phyloP scores from a whole-genome alignment of 1,140 invertebrate species.

The Drosophila parabipectinata region DNA sequence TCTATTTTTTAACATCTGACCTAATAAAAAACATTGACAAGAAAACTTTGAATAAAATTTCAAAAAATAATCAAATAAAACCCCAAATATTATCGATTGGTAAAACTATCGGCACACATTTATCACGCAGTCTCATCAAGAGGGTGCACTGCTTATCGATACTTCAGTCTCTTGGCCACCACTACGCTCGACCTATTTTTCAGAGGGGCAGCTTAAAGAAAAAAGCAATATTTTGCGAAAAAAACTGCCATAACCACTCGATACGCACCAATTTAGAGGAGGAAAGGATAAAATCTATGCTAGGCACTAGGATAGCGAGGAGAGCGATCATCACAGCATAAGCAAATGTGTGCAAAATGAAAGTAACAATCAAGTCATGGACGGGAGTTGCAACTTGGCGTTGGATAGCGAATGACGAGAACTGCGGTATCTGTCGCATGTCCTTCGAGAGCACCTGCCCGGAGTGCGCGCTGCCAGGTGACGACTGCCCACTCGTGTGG shows the following conservation, averaged over 20 bases:
- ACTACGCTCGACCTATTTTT: slow-evolving; percentile 69
- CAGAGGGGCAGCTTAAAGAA: slow-evolving; percentile 43
- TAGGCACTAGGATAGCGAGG: slow-evolving; percentile 13
- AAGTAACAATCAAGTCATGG: slow-evolving; percentile 87
- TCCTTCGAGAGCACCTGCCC: slow-evolving; percentile 98
- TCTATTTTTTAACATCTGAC: too few species aligned
- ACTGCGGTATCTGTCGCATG: slow-evolving; percentile 99
- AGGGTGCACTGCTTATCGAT: slow-evolving; percentile 11
- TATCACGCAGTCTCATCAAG: not conserved
- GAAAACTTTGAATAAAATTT: not conserved
- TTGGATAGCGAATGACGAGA: slow-evolving; percentile 99
- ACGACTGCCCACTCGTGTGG: slow-evolving; percentile 99
- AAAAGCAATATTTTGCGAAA: slow-evolving; percentile 65
- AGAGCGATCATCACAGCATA: slow-evolving; percentile 16
- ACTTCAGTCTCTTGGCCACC: slow-evolving; percentile 8
- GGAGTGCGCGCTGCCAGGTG: slow-evolving; percentile 98
- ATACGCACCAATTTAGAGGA: slow-evolving; percentile 3
- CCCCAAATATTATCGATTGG: not conserved
- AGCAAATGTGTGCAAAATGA: slow-evolving; percentile 82
- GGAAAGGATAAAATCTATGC: not conserved
- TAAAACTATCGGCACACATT: slow-evolving; percentile 3
- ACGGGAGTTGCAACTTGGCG: slow-evolving; percentile 98
- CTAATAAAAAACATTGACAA: too few species aligned
- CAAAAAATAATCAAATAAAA: not conserved
- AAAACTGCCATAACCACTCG: slow-evolving; percentile 16